A percentile compares a stretch with the other conserved stretches of the same genome.
phyloP scores from a whole-genome alignment of 2,113 vertebrate species.

The Delphinus delphis region DNA sequence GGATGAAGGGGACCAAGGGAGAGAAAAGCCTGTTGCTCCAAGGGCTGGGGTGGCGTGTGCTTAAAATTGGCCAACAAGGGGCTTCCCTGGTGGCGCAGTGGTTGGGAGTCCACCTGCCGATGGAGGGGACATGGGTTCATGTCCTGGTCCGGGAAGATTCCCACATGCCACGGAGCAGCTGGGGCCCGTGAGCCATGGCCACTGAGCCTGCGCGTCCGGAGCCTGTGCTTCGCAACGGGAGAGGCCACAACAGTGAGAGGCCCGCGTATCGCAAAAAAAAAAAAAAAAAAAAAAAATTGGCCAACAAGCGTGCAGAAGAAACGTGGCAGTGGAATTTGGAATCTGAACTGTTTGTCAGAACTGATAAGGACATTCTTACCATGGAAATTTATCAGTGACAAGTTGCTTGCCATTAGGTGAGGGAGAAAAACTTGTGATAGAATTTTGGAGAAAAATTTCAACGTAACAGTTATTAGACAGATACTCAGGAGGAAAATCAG shows the following conservation, averaged over 20 bases:
- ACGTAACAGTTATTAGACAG: not conserved
- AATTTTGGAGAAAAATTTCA: not conserved
- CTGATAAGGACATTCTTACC: not conserved
- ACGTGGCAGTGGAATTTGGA: slow-evolving; percentile 30
- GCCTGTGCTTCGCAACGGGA: too few relatives aligned
- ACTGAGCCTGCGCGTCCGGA: too few relatives aligned
- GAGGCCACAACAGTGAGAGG: too few relatives aligned
- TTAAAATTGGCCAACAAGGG: not conserved
- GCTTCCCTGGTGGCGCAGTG: too few relatives aligned
- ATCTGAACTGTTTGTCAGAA: not conserved
- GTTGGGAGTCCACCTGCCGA: too few relatives aligned
- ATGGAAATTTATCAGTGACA: not conserved
- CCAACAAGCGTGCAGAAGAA: not conserved
- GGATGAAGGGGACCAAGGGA: not conserved
- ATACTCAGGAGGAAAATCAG: not conserved
- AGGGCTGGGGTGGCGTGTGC: not conserved
- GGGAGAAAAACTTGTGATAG: not conserved
- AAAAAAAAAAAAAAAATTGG: too few relatives aligned
- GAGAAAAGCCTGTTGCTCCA: not conserved
- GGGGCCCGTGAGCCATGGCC: too few relatives aligned
- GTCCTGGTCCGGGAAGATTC: too few relatives aligned
- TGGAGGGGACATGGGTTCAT: too few relatives aligned
- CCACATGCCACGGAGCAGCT: too few relatives aligned
- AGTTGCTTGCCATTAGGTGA: not conserved
- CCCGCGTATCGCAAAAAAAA: too few relatives aligned